Percentiles rank a stretch among this genome's conserved stretches.
These are phyloP conservation scores for Drosophila peninsularis DNA, from an alignment of 2,888 invertebrate species.

Conservation along the genomic window DNA sequence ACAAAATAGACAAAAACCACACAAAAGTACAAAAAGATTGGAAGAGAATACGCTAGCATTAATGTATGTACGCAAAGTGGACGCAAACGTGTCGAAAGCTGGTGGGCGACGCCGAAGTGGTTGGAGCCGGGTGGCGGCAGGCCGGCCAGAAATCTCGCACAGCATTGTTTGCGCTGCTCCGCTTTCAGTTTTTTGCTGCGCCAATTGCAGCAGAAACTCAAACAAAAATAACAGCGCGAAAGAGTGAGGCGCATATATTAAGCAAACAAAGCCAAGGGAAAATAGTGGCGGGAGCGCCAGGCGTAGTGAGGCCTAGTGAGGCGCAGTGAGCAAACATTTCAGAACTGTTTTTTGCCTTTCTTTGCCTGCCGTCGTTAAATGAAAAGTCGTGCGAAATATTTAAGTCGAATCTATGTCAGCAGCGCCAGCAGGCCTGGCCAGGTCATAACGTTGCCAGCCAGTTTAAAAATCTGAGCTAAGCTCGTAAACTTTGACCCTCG, in stretches of 20 bases:
- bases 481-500: constrained; percentile 36
- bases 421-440: constrained; percentile 35
- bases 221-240: constrained; percentile 30
- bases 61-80: constrained; percentile 53
- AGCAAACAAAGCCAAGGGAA: constrained; percentile 56
- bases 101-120: neutral
- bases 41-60: constrained; percentile 29
- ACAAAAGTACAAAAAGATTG: neutral
- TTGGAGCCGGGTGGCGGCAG: constrained; percentile 7
- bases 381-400: constrained; percentile 68
- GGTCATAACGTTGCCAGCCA: constrained; percentile 3
- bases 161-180: constrained; percentile 60
- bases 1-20: constrained; percentile 1
- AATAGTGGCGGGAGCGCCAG: constrained; percentile 29
- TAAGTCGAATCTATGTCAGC: constrained; percentile 61
- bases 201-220: constrained; percentile 44
- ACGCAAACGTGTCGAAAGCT: constrained; percentile 33
- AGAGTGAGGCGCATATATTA: constrained; percentile 48
- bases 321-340: constrained; percentile 48
- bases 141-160: constrained; percentile 41
- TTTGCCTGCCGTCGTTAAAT: constrained; percentile 62
- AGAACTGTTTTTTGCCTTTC: constrained; percentile 30
- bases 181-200: constrained; percentile 55
- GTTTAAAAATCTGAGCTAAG: constrained; percentile 23
- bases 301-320: constrained; percentile 7